Evolutionary conservation across 2,113 vertebrate species (phyloP), one percentile per base, ranked within the genome.

Genomic region (Dunckerocampus dactyliophorus): DNA sequence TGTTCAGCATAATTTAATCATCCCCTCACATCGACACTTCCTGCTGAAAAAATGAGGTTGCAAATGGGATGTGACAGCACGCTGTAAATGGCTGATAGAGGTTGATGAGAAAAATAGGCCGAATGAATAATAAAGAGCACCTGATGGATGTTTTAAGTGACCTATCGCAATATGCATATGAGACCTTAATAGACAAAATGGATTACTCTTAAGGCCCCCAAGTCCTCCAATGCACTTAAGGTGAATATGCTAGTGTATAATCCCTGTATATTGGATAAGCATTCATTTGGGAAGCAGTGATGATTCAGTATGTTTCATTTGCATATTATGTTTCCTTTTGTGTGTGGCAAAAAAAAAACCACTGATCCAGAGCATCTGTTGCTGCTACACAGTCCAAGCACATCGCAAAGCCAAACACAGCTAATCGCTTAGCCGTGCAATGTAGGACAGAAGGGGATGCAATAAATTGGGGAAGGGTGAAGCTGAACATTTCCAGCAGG

Each of bases 391-490:
- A 80, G 50, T 75, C 67, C 52, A 72, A 59, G 43, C 46, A 47
- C 47, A 72, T 16, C 39, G 37, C 65, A 67, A 72, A 80, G 60
- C 69, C 66, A 63, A 64, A 77, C 66, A 63, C 60, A 75, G 70
- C 62, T 52, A 69, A 77, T 66, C 51, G 39, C 64, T 64, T 73
- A 57, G 59, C 63, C 62, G 55, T 59, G 68, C 61, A 74, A 72
- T 67, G 68, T 71, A 71, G 80, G 56, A 67, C 70, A 80, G 61
- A 47, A 47, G 50, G 17, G 37, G 60, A 68, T 66, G 63, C 60
- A 55, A 69, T 60, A 43, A 67, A 66, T 12, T 15, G 47, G 39
- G 60, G 28, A 60, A 77, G 16, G 46, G 57, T 55, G 71, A 73
- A 71, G 61, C 72, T 70, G 42, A 63, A 67, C 67, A 74, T 72